Conservation (phyloP, 2,113 vertebrate species). For the Tautogolabrus adspersus region DNA sequence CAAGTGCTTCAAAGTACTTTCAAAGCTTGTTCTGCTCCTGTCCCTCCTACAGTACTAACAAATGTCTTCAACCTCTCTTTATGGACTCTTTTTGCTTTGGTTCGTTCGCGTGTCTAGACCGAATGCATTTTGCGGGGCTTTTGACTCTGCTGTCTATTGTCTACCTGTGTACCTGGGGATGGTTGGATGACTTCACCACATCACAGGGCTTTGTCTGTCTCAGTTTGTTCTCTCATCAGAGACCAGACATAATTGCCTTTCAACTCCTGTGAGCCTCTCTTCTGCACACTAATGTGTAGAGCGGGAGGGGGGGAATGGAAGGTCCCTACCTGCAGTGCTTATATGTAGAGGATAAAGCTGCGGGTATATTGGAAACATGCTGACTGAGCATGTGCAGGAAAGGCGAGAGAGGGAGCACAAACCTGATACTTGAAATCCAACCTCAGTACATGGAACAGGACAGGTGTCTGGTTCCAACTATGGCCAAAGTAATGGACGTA, state of each 20-base stretch:
- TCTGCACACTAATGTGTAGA: constrained; percentile 19
- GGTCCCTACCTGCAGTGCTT: not conserved
- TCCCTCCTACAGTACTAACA: constrained; percentile 23
- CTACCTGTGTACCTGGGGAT: constrained; percentile 57
- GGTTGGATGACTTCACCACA: constrained; percentile 69
- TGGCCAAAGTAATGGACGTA: constrained; percentile 47
- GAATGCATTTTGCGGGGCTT: constrained; percentile 58
- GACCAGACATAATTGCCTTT: constrained; percentile 67
- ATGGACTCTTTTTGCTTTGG: constrained; percentile 49
- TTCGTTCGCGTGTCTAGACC: constrained; percentile 74
- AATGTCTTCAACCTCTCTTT: constrained; percentile 47
- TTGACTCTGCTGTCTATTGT: constrained; percentile 60
- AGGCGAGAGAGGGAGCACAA: constrained; percentile 32
- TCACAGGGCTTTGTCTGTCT: constrained; percentile 71
- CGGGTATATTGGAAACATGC: constrained; percentile 35
- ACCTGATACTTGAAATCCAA: constrained; percentile 75
- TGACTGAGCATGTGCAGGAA: constrained; percentile 43
- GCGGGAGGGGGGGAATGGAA: not conserved
- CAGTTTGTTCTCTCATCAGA: constrained; percentile 67
- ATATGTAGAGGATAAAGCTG: constrained; percentile 11
- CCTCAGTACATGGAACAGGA: constrained; percentile 54
- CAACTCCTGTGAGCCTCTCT: constrained; percentile 52
- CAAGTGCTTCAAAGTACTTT: constrained; percentile 62
- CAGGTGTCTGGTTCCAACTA: constrained; percentile 68
- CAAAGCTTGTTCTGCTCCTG: constrained; percentile 44